A percentile compares a stretch with the other conserved stretches of the same genome.
Conservation (phyloP, 2,888 invertebrate species). For the Mystacides longicornis region DNA sequence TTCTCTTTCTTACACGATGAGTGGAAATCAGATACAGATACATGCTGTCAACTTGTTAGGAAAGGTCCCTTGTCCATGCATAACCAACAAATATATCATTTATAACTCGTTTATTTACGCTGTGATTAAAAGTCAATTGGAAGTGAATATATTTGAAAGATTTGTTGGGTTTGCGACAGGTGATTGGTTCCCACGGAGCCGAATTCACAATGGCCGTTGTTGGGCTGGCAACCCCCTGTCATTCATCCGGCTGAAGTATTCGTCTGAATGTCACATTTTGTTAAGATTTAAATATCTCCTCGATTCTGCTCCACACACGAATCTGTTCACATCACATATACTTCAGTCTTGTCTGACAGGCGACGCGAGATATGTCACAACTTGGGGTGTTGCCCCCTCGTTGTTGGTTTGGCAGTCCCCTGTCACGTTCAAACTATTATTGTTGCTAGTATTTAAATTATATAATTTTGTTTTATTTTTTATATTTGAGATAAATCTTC, state of each 20-base stretch:
- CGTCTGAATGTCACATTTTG: not conserved
- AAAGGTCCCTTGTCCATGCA: constrained; percentile 25
- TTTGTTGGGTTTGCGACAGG: constrained; percentile 25
- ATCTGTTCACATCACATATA: constrained; percentile 4
- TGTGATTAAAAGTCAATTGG: not conserved
- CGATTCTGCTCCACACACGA: no score
- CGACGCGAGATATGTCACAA: constrained; percentile 38
- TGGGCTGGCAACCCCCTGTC: constrained; percentile 26
- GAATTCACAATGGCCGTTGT: constrained; percentile 25
- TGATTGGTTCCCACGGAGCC: constrained; percentile 18
- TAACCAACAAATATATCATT: constrained; percentile 16
- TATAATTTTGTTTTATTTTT: constrained; percentile 6
- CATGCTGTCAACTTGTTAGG: constrained; percentile 5
- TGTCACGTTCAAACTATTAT: constrained; percentile 34
- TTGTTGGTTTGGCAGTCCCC: constrained; percentile 53
- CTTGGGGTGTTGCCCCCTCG: constrained; percentile 31
- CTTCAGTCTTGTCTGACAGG: constrained; percentile 24
- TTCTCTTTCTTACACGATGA: no score
- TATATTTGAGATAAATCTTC: not conserved
- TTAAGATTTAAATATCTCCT: not conserved
- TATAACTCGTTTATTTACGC: not conserved
- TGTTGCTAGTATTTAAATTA: constrained; percentile 9
- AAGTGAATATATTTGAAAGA: not conserved
- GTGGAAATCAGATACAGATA: no score
- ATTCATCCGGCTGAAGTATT: constrained; percentile 22